These are phyloP conservation scores for Pollenia labialis DNA, from an alignment of 2,888 invertebrate species.

Conservation along the genomic window DNA sequence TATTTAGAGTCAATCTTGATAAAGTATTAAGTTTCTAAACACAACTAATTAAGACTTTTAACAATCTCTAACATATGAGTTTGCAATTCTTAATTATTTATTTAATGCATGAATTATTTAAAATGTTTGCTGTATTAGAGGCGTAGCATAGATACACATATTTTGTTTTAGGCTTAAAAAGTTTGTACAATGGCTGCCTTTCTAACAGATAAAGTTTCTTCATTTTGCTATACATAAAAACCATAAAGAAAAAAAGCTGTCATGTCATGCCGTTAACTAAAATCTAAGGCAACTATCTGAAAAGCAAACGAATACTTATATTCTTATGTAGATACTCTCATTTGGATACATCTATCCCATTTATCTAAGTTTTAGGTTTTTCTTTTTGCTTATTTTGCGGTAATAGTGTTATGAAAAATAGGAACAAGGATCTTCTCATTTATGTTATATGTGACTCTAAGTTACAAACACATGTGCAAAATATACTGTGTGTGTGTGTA, in stretches of 20 bases:
- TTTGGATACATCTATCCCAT: neutral
- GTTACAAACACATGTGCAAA: constrained; percentile 1
- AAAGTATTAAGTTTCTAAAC: too few species aligned
- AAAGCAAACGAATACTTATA: neutral
- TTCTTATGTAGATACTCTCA: neutral
- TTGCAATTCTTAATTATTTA: too few species aligned
- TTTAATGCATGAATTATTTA: too few species aligned
- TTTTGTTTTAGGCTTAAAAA: too few species aligned
- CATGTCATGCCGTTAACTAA: constrained; percentile 16
- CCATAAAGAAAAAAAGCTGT: neutral
- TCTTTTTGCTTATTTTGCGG: constrained; percentile 47
- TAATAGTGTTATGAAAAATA: constrained; percentile 3
- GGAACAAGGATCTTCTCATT: constrained; percentile 23
- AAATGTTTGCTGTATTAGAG: too few species aligned
- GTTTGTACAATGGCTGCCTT: too few species aligned
- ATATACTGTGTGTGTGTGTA: neutral
- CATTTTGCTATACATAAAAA: neutral
- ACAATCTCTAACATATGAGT: too few species aligned
- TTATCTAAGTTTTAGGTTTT: constrained; percentile 2
- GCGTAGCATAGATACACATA: too few species aligned
- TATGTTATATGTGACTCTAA: neutral
- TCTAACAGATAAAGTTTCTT: too few species aligned
- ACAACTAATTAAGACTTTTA: too few species aligned
- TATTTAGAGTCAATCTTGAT: too few species aligned
- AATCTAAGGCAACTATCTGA: neutral